phyloP scores from a whole-genome alignment of 1,140 invertebrate genomes.

The Saccostrea glomerata region DNA sequence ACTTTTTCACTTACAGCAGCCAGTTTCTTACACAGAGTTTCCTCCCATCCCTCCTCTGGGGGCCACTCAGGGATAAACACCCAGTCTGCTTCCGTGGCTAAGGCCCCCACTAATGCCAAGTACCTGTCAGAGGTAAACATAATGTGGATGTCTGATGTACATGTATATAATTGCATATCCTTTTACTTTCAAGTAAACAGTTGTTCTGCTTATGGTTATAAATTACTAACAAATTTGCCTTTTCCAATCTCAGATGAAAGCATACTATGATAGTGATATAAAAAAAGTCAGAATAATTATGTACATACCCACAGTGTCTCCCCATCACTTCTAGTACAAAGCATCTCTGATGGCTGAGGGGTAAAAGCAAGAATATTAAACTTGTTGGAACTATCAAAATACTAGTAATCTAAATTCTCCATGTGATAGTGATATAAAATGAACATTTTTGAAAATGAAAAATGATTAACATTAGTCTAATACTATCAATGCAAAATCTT shows the following conservation, averaged over 20 bases:
- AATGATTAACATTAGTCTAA: no score
- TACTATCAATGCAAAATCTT: no score
- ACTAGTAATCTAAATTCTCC: no score
- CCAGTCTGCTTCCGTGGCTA: conserved; percentile 81
- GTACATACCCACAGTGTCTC: conserved; percentile 95
- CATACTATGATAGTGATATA: conserved; percentile 62
- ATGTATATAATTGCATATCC: no score
- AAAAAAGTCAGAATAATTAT: background rate
- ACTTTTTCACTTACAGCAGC: conserved; percentile 91
- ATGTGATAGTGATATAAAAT: no score
- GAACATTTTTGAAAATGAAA: no score
- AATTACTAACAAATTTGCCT: no score
- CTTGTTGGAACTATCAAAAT: no score
- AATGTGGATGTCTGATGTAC: no score
- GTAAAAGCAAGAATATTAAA: background rate
- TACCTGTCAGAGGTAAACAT: conserved; percentile 83
- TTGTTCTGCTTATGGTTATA: no score
- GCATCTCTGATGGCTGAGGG: conserved; percentile 95
- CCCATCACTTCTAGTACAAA: conserved; percentile 99
- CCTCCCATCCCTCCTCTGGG: conserved; percentile 93
- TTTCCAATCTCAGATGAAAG: no score
- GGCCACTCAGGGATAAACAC: conserved; percentile 99
- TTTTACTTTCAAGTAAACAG: no score
- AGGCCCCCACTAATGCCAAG: conserved; percentile 95
- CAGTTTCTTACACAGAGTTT: conserved; percentile 94